A percentile compares a stretch with the other conserved stretches of the same genome.
Conservation (phyloP, 2,797 vertebrate genomes). For the Pterois miles region DNA sequence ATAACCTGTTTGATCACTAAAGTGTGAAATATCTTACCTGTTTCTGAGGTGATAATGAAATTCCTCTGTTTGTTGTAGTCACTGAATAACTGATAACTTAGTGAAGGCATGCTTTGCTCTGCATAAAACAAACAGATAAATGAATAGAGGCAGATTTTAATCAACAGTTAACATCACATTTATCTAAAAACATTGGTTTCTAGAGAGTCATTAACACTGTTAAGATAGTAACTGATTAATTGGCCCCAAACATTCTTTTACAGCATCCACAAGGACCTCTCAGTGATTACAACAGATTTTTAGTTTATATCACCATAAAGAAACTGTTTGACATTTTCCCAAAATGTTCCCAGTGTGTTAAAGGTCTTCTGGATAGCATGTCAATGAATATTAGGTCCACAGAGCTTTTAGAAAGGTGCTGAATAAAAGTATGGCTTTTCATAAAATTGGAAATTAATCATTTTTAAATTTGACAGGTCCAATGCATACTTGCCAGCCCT, state of each 20-base stretch:
- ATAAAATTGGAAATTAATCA: too few relatives aligned
- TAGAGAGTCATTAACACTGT: neutral
- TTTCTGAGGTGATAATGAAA: neutral
- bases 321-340: neutral
- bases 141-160: neutral
- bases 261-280: neutral
- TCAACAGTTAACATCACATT: neutral
- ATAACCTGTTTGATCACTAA: conserved; percentile 3
- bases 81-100: neutral
- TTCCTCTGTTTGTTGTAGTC: neutral
- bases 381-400: too few relatives aligned
- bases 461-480: too few relatives aligned
- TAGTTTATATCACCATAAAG: neutral
- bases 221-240: neutral
- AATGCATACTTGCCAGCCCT: too few relatives aligned
- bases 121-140: neutral
- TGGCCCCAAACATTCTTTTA: neutral
- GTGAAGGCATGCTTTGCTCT: neutral
- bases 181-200: neutral
- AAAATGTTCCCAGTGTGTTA: neutral
- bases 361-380: too few relatives aligned
- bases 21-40: neutral
- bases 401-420: too few relatives aligned
- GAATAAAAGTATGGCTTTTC: too few relatives aligned
- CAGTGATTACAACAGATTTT: neutral